phyloP scores from a whole-genome alignment of 2,888 invertebrate genomes.

The Caenorhabditis drosophilae region DNA sequence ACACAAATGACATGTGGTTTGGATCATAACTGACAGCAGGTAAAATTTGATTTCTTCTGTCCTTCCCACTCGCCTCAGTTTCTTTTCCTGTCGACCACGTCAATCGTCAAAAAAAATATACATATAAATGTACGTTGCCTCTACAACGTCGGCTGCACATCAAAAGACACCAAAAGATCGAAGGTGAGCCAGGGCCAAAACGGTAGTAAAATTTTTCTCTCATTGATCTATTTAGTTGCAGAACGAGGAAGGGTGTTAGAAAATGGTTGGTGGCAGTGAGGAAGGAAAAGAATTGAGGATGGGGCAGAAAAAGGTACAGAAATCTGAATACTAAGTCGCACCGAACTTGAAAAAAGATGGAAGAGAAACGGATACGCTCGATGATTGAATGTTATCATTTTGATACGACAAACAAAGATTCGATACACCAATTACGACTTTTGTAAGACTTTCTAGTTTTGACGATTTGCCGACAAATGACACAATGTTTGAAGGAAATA shows the following conservation, averaged over 20 bases:
- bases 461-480: neutral
- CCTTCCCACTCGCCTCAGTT: no score
- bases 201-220: slow-evolving; percentile 36
- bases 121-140: no score
- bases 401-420: no score
- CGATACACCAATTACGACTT: slow-evolving; percentile 2
- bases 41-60: no score
- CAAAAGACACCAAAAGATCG: slow-evolving; percentile 48
- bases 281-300: neutral
- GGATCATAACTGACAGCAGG: slow-evolving; percentile 46
- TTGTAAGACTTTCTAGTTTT: neutral
- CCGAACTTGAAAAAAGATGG: neutral
- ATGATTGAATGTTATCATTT: neutral
- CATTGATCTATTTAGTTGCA: no score
- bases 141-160: slow-evolving; percentile 45
- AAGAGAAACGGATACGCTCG: neutral
- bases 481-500: no score
- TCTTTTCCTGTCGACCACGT: no score
- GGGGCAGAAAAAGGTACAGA: slow-evolving; percentile 7
- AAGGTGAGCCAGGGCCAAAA: slow-evolving; percentile 41
- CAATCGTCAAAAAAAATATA: no score
- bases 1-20: slow-evolving; percentile 45
- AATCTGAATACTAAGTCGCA: neutral
- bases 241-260: no score
- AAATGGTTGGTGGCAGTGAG: neutral